Conservation (phyloP, 2,113 vertebrate species). For the Pipa parva region DNA sequence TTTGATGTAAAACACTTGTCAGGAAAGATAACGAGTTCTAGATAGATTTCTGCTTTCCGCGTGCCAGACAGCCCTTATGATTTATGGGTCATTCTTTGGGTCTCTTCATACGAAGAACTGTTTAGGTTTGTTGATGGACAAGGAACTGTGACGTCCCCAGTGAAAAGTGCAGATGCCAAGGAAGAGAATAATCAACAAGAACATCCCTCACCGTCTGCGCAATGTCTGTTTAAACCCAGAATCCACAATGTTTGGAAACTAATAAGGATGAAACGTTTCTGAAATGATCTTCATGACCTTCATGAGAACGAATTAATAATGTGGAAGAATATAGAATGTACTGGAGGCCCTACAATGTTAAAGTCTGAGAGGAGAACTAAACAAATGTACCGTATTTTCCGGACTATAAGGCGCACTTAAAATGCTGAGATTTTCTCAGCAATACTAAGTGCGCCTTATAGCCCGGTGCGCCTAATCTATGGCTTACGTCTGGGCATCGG, state of each 20-base stretch:
- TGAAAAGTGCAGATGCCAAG: conserved; percentile 55
- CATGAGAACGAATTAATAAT: conserved; percentile 47
- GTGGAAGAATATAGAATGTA: too few species aligned
- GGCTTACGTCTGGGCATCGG: too few species aligned
- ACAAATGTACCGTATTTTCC: too few species aligned
- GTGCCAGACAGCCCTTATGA: conserved; percentile 62
- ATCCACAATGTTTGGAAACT: conserved; percentile 56
- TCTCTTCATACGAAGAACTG: conserved; percentile 64
- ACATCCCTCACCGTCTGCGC: conserved; percentile 51
- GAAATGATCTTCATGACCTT: conserved; percentile 63
- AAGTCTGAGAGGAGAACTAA: too few species aligned
- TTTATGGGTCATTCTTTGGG: conserved; percentile 65
- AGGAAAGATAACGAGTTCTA: conserved; percentile 68
- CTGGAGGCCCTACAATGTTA: too few species aligned
- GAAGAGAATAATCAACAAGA: conserved; percentile 49
- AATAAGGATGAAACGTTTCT: conserved; percentile 50
- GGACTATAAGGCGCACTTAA: too few species aligned
- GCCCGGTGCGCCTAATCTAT: too few species aligned
- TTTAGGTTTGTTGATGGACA: conserved; percentile 68
- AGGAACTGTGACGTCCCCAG: conserved; percentile 56
- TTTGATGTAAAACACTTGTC: conserved; percentile 69
- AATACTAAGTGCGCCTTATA: too few species aligned
- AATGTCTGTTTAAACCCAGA: conserved; percentile 59
- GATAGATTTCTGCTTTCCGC: conserved; percentile 72
- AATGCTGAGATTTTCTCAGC: too few species aligned